phyloP scores from a whole-genome alignment of 2,797 vertebrate genomes.

The Thamnophis elegans region DNA sequence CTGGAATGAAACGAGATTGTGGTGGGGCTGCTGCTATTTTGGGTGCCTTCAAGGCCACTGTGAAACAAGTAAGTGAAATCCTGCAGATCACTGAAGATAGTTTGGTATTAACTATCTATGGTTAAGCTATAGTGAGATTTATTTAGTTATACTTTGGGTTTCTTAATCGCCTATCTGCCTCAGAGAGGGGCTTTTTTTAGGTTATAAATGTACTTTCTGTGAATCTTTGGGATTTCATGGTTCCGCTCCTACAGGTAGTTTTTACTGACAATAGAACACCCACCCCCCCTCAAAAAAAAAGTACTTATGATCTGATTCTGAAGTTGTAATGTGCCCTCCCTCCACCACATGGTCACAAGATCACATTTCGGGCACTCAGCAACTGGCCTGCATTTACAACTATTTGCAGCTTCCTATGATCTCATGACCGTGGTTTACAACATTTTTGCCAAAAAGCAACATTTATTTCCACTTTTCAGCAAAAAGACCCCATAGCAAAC shows the following conservation, averaged over 20 bases:
- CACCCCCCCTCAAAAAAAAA: no score
- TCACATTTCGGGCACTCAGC: no score
- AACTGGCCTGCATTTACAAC: no score
- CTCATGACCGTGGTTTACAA: no score
- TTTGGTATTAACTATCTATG: not conserved
- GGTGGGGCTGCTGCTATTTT: constrained; percentile 94
- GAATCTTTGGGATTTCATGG: not conserved
- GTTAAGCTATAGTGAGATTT: not conserved
- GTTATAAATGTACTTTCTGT: not conserved
- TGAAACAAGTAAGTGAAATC: constrained; percentile 85
- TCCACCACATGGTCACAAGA: no score
- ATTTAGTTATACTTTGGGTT: not conserved
- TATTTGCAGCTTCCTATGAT: no score
- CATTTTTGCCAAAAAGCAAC: no score
- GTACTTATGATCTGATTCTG: no score
- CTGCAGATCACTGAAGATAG: not conserved
- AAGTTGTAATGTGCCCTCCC: no score
- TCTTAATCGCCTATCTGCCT: not conserved
- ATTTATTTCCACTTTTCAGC: no score
- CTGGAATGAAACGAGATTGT: constrained; percentile 98
- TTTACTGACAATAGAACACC: no score
- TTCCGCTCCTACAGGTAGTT: not conserved
- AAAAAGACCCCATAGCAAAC: not conserved
- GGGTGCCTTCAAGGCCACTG: constrained; percentile 90
- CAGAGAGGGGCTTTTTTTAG: not conserved